Percentiles rank a stretch among this genome's conserved stretches.
Conservation (phyloP, 2,888 invertebrate genomes). For the Macrostomum cliftonense region DNA sequence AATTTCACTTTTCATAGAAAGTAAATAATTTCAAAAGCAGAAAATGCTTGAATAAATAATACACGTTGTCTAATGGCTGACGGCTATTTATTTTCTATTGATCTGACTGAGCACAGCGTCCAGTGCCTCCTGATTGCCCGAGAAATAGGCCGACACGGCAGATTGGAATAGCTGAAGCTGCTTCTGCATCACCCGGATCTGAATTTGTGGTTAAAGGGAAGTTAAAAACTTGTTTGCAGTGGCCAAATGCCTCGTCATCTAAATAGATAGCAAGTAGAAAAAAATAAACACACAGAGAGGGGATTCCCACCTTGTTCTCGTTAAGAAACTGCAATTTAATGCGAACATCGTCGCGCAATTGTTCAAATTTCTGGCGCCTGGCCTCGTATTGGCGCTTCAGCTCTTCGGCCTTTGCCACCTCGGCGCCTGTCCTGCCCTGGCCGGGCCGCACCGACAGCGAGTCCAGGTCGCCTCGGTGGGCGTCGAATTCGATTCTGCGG, state of each 20-base stretch:
- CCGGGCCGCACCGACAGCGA: constrained; percentile 43
- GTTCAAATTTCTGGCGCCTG: constrained; percentile 74
- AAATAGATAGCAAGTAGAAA: no score
- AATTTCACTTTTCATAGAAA: no score
- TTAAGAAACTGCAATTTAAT: constrained; percentile 87
- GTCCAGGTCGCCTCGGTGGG: constrained; percentile 81
- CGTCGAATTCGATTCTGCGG: constrained; percentile 77
- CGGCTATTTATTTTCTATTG: constrained; percentile 50
- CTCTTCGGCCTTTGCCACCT: constrained; percentile 47
- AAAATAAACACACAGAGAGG: no score
- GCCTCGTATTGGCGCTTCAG: constrained; percentile 60
- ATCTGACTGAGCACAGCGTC: constrained; percentile 85
- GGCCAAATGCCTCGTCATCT: no score
- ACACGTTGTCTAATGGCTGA: no score
- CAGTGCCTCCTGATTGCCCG: constrained; percentile 75
- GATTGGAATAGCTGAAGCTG: constrained; percentile 82
- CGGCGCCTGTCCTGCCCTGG: no score
- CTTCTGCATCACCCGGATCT: constrained; percentile 97
- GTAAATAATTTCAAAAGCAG: no score
- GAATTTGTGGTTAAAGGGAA: no score
- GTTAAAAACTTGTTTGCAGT: no score
- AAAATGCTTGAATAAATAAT: no score
- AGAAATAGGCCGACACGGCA: constrained; percentile 85
- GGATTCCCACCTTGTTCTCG: constrained; percentile 70
- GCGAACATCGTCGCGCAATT: constrained; percentile 71